Percentiles rank a stretch among this genome's conserved stretches.
phyloP scores from a whole-genome alignment of 2,888 invertebrate species.

The Leptothorax acervorum region DNA sequence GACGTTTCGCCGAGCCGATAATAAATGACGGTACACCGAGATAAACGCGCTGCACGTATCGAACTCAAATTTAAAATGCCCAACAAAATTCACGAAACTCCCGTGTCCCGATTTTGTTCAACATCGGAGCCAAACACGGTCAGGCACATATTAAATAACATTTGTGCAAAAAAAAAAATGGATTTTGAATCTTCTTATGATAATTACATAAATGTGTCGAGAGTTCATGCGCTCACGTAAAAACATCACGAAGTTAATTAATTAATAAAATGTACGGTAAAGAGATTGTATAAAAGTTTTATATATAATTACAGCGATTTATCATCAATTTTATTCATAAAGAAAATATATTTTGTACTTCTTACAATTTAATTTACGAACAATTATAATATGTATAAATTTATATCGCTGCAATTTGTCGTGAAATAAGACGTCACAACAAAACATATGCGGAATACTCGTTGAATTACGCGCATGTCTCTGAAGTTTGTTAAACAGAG shows the following conservation, averaged over 20 bases:
- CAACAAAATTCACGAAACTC: background rate
- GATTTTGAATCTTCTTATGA: background rate
- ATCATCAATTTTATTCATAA: too few relatives aligned
- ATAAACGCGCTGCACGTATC: background rate
- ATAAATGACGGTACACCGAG: background rate
- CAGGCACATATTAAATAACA: background rate
- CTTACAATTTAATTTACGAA: too few relatives aligned
- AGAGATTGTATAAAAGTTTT: background rate
- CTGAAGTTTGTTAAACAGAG: background rate
- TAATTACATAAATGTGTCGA: background rate
- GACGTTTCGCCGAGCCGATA: conserved; percentile 8
- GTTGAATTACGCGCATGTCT: background rate
- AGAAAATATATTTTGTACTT: too few relatives aligned
- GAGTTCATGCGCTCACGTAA: background rate
- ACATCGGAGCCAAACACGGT: background rate
- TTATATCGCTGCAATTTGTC: background rate
- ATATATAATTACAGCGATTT: too few relatives aligned
- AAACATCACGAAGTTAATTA: background rate
- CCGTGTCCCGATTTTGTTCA: background rate
- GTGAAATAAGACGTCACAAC: background rate
- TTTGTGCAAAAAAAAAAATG: background rate
- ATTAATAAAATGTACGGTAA: background rate
- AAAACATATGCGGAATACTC: background rate
- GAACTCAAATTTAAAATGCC: background rate
- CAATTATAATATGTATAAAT: background rate